Conservation (phyloP, 1,140 invertebrate genomes). For the Drosophila azteca region DNA sequence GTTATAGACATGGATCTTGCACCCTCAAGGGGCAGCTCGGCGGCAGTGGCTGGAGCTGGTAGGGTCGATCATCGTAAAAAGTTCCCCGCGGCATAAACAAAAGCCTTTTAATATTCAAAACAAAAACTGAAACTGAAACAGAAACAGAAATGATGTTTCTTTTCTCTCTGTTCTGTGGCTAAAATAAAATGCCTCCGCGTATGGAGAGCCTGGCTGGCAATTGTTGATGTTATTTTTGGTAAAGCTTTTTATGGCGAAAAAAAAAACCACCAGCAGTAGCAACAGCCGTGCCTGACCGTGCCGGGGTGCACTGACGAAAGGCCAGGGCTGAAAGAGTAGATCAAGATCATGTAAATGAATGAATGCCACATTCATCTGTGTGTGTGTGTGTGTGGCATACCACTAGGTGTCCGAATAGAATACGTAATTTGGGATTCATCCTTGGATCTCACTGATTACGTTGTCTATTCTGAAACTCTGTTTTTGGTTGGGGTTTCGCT, state of each 20-base stretch:
- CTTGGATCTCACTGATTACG: slow-evolving; percentile 1
- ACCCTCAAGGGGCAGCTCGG: not conserved
- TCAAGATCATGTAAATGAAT: slow-evolving; percentile 56
- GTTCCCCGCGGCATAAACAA: slow-evolving; percentile 52
- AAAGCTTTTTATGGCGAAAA: slow-evolving; percentile 50
- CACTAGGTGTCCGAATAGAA: not conserved
- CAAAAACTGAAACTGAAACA: slow-evolving; percentile 9
- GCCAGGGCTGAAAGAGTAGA: slow-evolving; percentile 64
- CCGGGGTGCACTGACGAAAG: slow-evolving; percentile 27
- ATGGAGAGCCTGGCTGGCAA: slow-evolving; percentile 32
- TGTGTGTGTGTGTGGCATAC: slow-evolving; percentile 3
- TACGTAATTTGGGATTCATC: not conserved
- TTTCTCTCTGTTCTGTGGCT: slow-evolving; percentile 40
- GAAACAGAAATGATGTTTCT: slow-evolving; percentile 19
- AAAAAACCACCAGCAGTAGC: not conserved
- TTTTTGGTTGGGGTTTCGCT: not conserved
- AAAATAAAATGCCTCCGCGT: slow-evolving; percentile 34
- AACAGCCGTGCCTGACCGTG: not conserved
- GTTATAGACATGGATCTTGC: slow-evolving; percentile 8
- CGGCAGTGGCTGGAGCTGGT: slow-evolving; percentile 1
- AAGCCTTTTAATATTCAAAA: slow-evolving; percentile 29
- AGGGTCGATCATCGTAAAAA: slow-evolving; percentile 41
- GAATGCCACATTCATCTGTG: too few relatives aligned
- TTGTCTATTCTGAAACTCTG: not conserved
- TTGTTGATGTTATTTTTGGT: slow-evolving; percentile 51